These are phyloP conservation scores for Pipistrellus pipistrellus DNA, from an alignment of 2,797 vertebrate genomes.

Conservation along the genomic window DNA sequence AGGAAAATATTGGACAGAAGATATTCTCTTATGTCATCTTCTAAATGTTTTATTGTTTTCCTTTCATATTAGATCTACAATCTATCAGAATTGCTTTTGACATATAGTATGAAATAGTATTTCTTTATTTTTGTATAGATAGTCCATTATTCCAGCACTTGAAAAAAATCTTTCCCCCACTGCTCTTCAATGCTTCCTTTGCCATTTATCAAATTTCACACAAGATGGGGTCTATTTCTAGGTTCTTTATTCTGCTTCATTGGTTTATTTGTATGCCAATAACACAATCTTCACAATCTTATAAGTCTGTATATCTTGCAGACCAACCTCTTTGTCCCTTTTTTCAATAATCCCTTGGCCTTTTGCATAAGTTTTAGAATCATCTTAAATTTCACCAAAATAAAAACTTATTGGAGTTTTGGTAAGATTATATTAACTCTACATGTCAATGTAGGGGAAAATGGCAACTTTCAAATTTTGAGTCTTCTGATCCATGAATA, in stretches of 20 bases:
- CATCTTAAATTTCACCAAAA: conserved; percentile 18
- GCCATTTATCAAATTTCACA: background rate
- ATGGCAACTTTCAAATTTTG: background rate
- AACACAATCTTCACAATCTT: background rate
- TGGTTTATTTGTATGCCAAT: background rate
- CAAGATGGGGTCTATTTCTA: background rate
- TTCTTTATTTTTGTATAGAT: conserved; percentile 17
- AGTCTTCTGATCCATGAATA: background rate
- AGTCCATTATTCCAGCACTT: background rate
- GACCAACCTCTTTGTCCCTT: background rate
- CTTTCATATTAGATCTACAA: conserved; percentile 15
- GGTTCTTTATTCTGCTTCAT: conserved; percentile 7
- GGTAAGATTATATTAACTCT: conserved; percentile 6
- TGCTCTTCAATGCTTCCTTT: background rate
- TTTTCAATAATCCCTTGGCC: background rate
- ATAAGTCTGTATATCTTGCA: background rate
- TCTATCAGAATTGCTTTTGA: background rate
- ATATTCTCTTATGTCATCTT: background rate
- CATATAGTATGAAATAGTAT: background rate
- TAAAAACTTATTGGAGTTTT: conserved; percentile 19
- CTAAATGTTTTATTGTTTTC: conserved; percentile 12
- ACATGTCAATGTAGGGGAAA: background rate
- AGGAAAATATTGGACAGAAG: background rate
- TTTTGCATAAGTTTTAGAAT: conserved; percentile 26
- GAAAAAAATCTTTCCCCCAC: background rate